A percentile compares a stretch with the other conserved stretches of the same genome.
Conservation (phyloP, 1,140 invertebrate genomes). For the Nasonia vitripennis region DNA sequence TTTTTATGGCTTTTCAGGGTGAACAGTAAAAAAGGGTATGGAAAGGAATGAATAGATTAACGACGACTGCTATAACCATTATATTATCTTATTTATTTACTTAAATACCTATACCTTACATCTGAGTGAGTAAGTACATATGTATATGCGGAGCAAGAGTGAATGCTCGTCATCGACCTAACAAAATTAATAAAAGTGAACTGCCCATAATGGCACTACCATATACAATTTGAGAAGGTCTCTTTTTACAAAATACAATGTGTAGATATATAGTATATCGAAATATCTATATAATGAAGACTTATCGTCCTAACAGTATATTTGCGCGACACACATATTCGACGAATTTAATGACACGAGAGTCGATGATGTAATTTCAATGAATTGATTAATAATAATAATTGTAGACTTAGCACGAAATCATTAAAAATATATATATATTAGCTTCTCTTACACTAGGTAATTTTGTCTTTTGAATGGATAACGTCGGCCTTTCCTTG, state of each 20-base stretch:
- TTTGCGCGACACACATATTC: not conserved
- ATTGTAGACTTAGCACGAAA: not conserved
- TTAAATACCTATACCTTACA: conserved; percentile 53
- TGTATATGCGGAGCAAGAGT: conserved; percentile 51
- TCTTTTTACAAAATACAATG: not conserved
- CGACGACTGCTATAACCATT: not conserved
- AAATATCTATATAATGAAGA: not conserved
- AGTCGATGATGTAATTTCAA: conserved; percentile 19
- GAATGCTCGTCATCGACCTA: conserved; percentile 42
- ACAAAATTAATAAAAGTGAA: conserved; percentile 38
- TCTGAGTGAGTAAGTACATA: conserved; percentile 50
- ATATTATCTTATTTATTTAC: conserved; percentile 41
- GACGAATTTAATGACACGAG: conserved; percentile 36
- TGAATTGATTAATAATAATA: not conserved
- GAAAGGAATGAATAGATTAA: not conserved
- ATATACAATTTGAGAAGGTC: conserved; percentile 39
- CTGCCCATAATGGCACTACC: conserved; percentile 49
- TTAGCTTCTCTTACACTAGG: conserved; percentile 24
- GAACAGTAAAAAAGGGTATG: no score
- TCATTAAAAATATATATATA: not conserved
- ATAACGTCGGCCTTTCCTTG: conserved; percentile 73
- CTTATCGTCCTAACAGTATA: not conserved
- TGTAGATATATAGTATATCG: not conserved
- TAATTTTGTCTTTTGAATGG: conserved; percentile 60
- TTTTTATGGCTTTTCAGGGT: no score